Conservation (phyloP, 2,113 vertebrate species). For the Rhynchomys soricoides region DNA sequence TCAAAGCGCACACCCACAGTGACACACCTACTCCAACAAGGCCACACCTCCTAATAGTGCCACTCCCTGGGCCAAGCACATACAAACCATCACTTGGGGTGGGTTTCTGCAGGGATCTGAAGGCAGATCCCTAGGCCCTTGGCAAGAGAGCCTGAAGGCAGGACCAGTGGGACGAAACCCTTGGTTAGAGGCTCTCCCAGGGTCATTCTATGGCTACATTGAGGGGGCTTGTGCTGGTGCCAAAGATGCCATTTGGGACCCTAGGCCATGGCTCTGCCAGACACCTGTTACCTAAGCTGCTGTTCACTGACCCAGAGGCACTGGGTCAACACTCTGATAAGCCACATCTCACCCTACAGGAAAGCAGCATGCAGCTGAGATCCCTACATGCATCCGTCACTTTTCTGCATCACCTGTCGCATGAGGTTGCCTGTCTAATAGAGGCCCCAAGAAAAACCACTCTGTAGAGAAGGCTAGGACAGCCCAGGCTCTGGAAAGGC, state of each 20-base stretch:
- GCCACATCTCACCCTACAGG: background rate
- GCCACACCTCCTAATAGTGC: too few relatives aligned
- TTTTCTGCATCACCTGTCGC: too few relatives aligned
- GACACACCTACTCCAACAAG: too few relatives aligned
- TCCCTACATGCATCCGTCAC: fast-evolving
- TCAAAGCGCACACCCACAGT: too few relatives aligned
- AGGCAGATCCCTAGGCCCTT: background rate
- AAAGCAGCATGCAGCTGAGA: background rate
- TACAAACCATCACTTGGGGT: background rate
- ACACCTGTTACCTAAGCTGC: background rate
- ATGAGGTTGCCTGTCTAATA: fast-evolving
- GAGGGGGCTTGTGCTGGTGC: too few relatives aligned
- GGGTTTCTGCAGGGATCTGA: background rate
- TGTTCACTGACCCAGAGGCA: fast-evolving
- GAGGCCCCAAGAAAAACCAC: background rate
- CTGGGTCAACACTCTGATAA: background rate
- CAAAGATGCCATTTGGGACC: background rate
- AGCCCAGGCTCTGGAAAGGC: background rate
- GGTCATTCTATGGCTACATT: background rate
- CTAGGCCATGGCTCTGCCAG: background rate
- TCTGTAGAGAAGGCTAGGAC: background rate
- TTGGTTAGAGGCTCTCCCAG: background rate
- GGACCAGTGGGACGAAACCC: background rate
- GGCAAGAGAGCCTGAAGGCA: too few relatives aligned
- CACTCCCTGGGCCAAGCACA: too few relatives aligned